These are phyloP conservation scores for Ctena decussata DNA, from an alignment of 2,888 invertebrate genomes.

Conservation along the genomic window DNA sequence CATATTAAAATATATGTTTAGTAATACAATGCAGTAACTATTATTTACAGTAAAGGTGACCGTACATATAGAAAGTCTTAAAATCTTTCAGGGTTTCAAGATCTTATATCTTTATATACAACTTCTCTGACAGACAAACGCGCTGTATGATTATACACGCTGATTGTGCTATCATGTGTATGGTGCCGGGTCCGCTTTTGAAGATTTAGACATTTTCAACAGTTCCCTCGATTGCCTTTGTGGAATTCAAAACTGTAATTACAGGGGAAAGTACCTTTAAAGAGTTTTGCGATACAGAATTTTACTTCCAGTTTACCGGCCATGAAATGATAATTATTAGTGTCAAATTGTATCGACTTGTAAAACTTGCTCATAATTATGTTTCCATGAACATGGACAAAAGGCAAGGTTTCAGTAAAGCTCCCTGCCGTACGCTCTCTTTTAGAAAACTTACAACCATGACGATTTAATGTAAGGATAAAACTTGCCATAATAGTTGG, in stretches of 20 bases:
- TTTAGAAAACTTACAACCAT: neutral
- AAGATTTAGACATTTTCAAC: neutral
- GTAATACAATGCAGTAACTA: no score
- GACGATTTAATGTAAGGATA: neutral
- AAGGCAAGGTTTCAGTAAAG: neutral
- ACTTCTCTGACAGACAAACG: no score
- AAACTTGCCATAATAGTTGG: neutral
- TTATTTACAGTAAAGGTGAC: no score
- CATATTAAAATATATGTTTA: no score
- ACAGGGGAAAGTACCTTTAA: neutral
- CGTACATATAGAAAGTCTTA: no score
- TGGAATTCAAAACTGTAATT: neutral
- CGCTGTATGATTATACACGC: no score
- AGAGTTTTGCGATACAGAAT: neutral
- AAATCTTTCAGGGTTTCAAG: no score
- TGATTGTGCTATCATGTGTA: no score
- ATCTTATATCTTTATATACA: no score
- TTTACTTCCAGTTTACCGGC: neutral
- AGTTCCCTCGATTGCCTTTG: neutral
- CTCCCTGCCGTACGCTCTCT: neutral
- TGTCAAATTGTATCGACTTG: constrained; percentile 46
- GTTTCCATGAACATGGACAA: neutral
- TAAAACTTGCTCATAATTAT: neutral
- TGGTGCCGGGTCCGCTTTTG: no score
- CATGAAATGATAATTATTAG: constrained; percentile 50